Conservation (phyloP, 2,888 invertebrate genomes). For the Coenonympha arcania region DNA sequence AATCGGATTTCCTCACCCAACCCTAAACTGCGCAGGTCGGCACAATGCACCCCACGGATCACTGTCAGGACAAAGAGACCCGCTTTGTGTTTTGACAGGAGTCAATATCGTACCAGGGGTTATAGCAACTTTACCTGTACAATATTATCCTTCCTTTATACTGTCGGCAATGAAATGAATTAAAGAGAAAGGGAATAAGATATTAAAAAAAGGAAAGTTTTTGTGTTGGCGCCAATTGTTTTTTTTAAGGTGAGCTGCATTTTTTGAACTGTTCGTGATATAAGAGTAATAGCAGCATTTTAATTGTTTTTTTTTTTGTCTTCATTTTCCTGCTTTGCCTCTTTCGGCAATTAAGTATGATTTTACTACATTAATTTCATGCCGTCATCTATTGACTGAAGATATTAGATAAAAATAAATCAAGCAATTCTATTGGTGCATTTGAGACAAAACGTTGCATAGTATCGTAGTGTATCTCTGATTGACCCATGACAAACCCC, state of each 20-base stretch:
- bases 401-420: too few species aligned
- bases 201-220: not conserved
- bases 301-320: too few species aligned
- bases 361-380: too few species aligned
- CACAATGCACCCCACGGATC: conserved; percentile 43
- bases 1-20: conserved; percentile 48
- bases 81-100: conserved; percentile 65
- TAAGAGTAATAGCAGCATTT: too few species aligned
- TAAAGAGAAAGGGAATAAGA: not conserved
- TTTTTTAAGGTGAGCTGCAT: not conserved
- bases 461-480: too few species aligned
- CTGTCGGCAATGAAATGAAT: not conserved
- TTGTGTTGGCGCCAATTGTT: not conserved
- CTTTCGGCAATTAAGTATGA: too few species aligned
- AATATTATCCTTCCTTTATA: conserved; percentile 1
- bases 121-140: conserved; percentile 55
- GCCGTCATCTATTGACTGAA: too few species aligned
- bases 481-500: too few species aligned
- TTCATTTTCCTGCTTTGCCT: too few species aligned
- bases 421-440: too few species aligned
- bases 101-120: conserved; percentile 52
- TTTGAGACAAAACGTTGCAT: too few species aligned
- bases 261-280: not conserved
- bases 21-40: conserved; percentile 33
- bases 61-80: conserved; percentile 51